Conservation (phyloP, 2,797 vertebrate species). For the Acipenser ruthenus region DNA sequence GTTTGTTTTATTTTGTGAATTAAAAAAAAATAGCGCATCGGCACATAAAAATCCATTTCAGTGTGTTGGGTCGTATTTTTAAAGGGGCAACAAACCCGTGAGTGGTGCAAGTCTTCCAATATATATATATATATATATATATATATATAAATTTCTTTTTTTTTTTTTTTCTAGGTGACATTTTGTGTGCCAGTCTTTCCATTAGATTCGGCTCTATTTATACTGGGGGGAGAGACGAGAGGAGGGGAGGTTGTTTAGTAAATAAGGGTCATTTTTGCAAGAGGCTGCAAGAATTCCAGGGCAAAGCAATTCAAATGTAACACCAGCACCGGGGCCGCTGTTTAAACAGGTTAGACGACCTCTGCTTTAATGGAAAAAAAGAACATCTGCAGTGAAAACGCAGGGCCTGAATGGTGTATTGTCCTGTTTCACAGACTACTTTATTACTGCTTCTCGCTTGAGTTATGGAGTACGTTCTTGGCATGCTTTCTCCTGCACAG, state of each 20-base stretch:
- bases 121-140: too few species aligned
- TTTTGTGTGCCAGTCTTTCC: too few species aligned
- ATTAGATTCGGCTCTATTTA: too few species aligned
- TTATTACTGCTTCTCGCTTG: constrained; percentile 7
- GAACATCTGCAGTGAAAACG: background rate
- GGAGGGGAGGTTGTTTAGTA: background rate
- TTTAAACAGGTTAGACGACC: constrained; percentile 37
- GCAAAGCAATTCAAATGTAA: constrained; percentile 45
- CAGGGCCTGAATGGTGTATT: background rate
- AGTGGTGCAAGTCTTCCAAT: too few species aligned
- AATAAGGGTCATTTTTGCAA: constrained; percentile 30
- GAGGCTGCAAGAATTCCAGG: constrained; percentile 44
- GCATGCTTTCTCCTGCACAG: background rate
- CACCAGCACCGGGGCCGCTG: constrained; percentile 37
- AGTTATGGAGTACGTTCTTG: constrained; percentile 19
- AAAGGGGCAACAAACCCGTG: too few species aligned
- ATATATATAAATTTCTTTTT: too few species aligned
- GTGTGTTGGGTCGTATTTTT: too few species aligned
- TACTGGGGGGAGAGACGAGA: too few species aligned
- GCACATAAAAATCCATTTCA: too few species aligned
- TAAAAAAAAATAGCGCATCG: too few species aligned
- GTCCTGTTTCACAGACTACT: constrained; percentile 1
- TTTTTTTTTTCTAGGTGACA: too few species aligned
- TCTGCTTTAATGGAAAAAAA: constrained; percentile 34
- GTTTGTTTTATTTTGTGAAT: too few species aligned